A percentile compares a stretch with the other conserved stretches of the same genome.
These are phyloP conservation scores for Mallotus villosus DNA, from an alignment of 2,797 vertebrate species.

Conservation along the genomic window DNA sequence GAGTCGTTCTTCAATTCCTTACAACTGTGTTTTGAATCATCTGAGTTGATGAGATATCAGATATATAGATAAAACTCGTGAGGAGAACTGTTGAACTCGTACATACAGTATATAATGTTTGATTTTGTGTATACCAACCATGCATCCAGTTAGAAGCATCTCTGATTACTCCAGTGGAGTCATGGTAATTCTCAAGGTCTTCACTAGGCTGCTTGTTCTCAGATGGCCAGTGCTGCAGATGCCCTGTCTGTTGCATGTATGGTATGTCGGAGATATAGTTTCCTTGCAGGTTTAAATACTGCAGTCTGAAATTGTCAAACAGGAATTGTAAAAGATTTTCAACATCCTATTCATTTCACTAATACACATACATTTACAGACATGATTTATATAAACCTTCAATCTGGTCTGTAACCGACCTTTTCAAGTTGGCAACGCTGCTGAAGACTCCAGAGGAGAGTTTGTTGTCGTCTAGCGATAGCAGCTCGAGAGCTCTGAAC, in stretches of 20 bases:
- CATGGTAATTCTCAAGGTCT: constrained; percentile 31
- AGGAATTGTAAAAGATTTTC: not conserved
- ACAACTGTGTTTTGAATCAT: constrained; percentile 3
- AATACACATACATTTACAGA: not conserved
- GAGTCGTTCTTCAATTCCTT: constrained; percentile 26
- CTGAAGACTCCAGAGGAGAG: constrained; percentile 77
- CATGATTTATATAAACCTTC: not conserved
- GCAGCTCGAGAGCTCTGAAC: constrained; percentile 79
- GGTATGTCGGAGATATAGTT: constrained; percentile 82
- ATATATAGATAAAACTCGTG: constrained; percentile 16
- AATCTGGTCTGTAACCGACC: constrained; percentile 58
- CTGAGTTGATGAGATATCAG: constrained; percentile 26
- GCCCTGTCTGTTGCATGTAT: constrained; percentile 62
- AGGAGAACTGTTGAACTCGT: not conserved
- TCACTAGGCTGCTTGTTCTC: constrained; percentile 21
- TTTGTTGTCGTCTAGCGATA: constrained; percentile 83
- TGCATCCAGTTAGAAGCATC: constrained; percentile 3
- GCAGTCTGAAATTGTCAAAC: constrained; percentile 70
- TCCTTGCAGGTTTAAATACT: constrained; percentile 80
- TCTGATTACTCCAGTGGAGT: not conserved
- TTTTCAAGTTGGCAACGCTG: constrained; percentile 76
- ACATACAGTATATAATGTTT: not conserved
- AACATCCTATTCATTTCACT: not conserved
- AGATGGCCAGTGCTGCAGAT: constrained; percentile 20
- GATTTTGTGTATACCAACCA: constrained; percentile 16